These are phyloP conservation scores for zebrafish (Danio rerio) DNA, from an alignment of 2,113 vertebrate species.

Conservation along the genomic window DNA sequence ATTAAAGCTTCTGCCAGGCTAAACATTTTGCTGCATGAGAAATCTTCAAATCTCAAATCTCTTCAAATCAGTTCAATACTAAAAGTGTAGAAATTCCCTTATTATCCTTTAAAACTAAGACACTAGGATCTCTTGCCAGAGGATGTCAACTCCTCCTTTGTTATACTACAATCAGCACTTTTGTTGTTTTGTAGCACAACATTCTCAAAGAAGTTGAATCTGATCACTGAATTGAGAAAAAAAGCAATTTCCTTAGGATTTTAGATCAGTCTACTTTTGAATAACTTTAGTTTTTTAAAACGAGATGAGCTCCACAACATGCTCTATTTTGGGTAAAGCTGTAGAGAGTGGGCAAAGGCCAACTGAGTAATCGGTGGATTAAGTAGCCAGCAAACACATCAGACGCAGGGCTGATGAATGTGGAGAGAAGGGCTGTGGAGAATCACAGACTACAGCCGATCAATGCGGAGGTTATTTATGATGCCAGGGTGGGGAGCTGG, in stretches of 20 bases:
- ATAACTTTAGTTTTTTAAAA: neutral
- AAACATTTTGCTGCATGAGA: neutral
- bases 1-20: neutral
- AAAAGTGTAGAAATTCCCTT: neutral
- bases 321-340: neutral
- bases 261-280: no score
- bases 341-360: slow-evolving; percentile 13
- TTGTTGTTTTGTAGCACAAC: neutral
- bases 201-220: neutral
- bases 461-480: slow-evolving; percentile 76
- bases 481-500: slow-evolving; percentile 55
- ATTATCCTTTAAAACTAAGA: neutral
- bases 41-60: neutral
- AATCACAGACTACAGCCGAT: slow-evolving; percentile 70
- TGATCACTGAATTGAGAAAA: neutral
- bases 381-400: slow-evolving; percentile 41
- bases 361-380: slow-evolving; percentile 44
- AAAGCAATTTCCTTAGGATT: neutral
- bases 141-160: neutral
- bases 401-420: slow-evolving; percentile 64
- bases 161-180: neutral
- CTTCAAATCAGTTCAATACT: neutral
- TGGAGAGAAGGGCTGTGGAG: slow-evolving; percentile 60
- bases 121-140: neutral
- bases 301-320: neutral